phyloP scores from a whole-genome alignment of 2,113 vertebrate species.

The Danionella cerebrum region DNA sequence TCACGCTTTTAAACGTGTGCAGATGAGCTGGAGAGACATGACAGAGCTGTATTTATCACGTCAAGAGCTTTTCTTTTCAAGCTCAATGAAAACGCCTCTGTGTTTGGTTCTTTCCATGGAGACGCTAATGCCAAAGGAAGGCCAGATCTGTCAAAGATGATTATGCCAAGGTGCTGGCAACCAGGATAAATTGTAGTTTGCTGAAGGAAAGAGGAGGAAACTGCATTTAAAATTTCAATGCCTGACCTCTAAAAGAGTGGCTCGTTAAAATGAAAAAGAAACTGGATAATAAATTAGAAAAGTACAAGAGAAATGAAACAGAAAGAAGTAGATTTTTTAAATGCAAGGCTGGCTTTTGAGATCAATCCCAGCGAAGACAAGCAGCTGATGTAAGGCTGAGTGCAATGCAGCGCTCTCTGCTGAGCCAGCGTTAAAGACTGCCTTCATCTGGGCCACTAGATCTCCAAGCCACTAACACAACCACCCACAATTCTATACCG shows the following conservation, averaged over 20 bases:
- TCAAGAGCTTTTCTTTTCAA: slow-evolving; percentile 28
- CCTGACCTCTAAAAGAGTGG: slow-evolving; percentile 48
- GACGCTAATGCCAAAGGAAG: slow-evolving; percentile 27
- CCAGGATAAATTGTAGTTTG: slow-evolving; percentile 20
- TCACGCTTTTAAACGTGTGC: slow-evolving; percentile 48
- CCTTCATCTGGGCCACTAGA: slow-evolving; percentile 52
- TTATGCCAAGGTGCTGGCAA: slow-evolving; percentile 32
- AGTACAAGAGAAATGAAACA: neutral
- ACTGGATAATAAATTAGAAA: neutral
- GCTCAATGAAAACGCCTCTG: slow-evolving; percentile 42
- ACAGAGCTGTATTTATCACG: slow-evolving; percentile 43
- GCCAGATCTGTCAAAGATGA: slow-evolving; percentile 37
- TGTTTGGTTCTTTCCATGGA: slow-evolving; percentile 45
- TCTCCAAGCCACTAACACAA: slow-evolving; percentile 46
- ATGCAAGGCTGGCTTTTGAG: slow-evolving; percentile 52
- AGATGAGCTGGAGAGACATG: slow-evolving; percentile 42
- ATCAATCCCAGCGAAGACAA: slow-evolving; percentile 63
- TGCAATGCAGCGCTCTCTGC: slow-evolving; percentile 54
- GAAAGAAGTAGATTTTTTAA: slow-evolving; percentile 25
- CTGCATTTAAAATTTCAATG: slow-evolving; percentile 31
- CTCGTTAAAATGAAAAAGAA: slow-evolving; percentile 17
- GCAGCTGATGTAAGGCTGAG: slow-evolving; percentile 63
- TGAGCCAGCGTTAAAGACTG: slow-evolving; percentile 56
- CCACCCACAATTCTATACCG: slow-evolving; percentile 5
- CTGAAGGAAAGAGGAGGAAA: neutral